phyloP scores from a whole-genome alignment of 1,140 invertebrate species.

The Popillia japonica region DNA sequence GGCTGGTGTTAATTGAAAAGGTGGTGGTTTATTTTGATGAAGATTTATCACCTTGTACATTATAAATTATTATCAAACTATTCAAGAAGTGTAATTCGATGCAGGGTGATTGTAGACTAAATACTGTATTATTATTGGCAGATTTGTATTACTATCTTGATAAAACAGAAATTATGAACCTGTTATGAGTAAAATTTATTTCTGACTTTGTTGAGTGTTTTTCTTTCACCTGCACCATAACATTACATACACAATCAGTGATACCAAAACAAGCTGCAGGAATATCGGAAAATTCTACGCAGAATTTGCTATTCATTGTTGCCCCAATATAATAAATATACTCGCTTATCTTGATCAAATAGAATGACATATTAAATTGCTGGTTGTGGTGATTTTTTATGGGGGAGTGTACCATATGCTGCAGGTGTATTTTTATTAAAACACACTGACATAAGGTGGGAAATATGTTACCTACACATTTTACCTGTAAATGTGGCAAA shows the following conservation, averaged over 20 bases:
- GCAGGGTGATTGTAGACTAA: background rate
- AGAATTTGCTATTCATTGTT: background rate
- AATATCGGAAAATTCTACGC: background rate
- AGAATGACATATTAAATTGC: constrained; percentile 1
- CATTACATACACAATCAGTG: background rate
- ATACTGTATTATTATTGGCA: background rate
- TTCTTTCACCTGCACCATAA: background rate
- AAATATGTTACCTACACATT: too few relatives aligned
- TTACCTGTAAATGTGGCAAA: too few relatives aligned
- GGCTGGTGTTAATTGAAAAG: background rate
- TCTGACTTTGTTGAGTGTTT: too few relatives aligned
- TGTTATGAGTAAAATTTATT: too few relatives aligned
- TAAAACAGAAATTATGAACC: too few relatives aligned
- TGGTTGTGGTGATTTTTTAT: background rate
- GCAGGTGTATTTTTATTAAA: background rate
- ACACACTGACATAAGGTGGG: background rate
- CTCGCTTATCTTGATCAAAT: background rate
- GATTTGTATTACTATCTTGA: too few relatives aligned
- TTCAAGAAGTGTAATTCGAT: background rate
- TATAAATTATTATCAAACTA: background rate
- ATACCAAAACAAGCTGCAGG: background rate
- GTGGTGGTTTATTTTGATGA: background rate
- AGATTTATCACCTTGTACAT: background rate
- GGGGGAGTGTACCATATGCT: background rate
- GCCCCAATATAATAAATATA: background rate